A percentile compares a stretch with the other conserved stretches of the same genome.
Evolutionary conservation across 1,140 invertebrate species (phyloP).

Genomic region (Ectropis grisescens): DNA sequence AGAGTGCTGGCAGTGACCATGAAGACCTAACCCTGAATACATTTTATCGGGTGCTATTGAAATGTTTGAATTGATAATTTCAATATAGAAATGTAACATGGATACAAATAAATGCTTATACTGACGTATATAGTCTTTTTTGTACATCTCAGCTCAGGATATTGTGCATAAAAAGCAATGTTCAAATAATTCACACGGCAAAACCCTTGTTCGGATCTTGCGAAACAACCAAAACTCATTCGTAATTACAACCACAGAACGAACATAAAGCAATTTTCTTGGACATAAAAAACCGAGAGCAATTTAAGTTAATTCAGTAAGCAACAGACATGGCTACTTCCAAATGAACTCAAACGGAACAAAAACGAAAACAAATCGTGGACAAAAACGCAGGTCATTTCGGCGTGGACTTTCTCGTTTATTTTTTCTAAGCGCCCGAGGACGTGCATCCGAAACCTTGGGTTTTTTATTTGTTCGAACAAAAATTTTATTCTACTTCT

Average conservation of each 20-base stretch:
- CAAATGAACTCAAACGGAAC: slow-evolving; percentile 67
- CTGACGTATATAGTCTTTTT: too few relatives aligned
- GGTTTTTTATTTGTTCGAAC: slow-evolving; percentile 34
- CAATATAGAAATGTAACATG: too few relatives aligned
- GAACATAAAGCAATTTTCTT: slow-evolving; percentile 37
- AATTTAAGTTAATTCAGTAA: slow-evolving; percentile 68
- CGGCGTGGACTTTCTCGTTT: slow-evolving; percentile 53
- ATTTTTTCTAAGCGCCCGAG: slow-evolving; percentile 59
- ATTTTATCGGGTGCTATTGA: too few relatives aligned
- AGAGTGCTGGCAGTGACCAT: too few relatives aligned
- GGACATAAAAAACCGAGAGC: slow-evolving; percentile 50
- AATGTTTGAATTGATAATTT: too few relatives aligned
- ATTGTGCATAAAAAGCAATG: too few relatives aligned
- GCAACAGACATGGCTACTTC: slow-evolving; percentile 65
- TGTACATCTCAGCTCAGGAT: too few relatives aligned
- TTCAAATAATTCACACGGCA: too few relatives aligned
- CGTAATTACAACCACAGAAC: slow-evolving; percentile 17
- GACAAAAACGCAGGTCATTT: slow-evolving; percentile 68
- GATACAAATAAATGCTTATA: too few relatives aligned
- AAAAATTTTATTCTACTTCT: slow-evolving; percentile 43
- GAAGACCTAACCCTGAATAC: too few relatives aligned
- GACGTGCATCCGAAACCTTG: slow-evolving; percentile 60
- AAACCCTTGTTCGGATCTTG: too few relatives aligned
- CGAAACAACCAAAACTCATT: too few relatives aligned
- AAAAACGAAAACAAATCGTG: slow-evolving; percentile 67